Evolutionary conservation across 2,113 vertebrate species (phyloP).

Genomic region (Pseudonaja textilis): DNA sequence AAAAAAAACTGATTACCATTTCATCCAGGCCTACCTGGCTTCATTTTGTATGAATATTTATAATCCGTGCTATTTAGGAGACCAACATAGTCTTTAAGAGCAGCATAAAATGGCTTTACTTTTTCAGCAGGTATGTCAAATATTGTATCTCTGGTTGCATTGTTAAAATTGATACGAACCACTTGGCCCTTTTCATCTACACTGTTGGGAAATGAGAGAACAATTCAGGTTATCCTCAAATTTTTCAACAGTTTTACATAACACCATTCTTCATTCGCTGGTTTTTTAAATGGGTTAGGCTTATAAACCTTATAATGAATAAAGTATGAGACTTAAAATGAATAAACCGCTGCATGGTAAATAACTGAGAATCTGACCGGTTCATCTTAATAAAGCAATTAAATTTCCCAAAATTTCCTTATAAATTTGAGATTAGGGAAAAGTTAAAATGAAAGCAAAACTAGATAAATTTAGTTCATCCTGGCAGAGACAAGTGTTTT

Average conservation of each 20-base stretch:
- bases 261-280: not conserved
- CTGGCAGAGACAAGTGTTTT: not conserved
- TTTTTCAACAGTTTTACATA: not conserved
- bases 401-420: not conserved
- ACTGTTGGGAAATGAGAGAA: slow-evolving; percentile 64
- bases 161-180: slow-evolving; percentile 86
- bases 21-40: slow-evolving; percentile 77
- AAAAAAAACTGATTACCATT: not conserved
- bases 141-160: slow-evolving; percentile 88
- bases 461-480: not conserved
- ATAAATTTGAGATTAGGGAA: not conserved
- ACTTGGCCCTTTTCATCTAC: slow-evolving; percentile 74
- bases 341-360: not conserved
- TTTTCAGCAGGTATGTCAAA: slow-evolving; percentile 83
- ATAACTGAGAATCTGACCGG: not conserved
- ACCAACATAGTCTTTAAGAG: slow-evolving; percentile 81
- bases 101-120: slow-evolving; percentile 87
- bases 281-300: not conserved
- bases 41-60: slow-evolving; percentile 82
- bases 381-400: not conserved
- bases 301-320: not conserved
- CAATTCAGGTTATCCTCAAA: slow-evolving; percentile 1
- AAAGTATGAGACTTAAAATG: not conserved
- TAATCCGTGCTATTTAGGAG: slow-evolving; percentile 80
- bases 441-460: not conserved